phyloP scores from a whole-genome alignment of 2,797 vertebrate species.

The Petrocephalus sullivani region DNA sequence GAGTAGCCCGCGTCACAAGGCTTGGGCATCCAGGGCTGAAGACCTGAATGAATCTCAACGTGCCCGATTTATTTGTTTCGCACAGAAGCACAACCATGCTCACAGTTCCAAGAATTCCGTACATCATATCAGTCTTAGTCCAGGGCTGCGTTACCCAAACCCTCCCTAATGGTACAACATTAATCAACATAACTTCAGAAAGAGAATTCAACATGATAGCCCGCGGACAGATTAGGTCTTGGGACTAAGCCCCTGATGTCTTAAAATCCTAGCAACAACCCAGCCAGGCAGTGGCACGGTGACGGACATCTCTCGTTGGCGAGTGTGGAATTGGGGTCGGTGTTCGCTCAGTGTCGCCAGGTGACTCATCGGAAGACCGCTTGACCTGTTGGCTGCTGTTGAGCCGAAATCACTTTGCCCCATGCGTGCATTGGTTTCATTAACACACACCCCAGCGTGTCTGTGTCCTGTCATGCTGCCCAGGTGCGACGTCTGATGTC shows the following conservation, averaged over 20 bases:
- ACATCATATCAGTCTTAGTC: neutral
- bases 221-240: neutral
- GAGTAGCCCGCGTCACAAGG: neutral
- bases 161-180: neutral
- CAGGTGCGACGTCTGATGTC: neutral
- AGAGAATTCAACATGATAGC: neutral
- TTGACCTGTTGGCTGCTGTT: constrained; percentile 1
- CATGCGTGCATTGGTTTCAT: neutral
- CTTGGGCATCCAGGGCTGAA: neutral
- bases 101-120: neutral
- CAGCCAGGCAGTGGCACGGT: neutral
- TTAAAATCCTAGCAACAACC: neutral
- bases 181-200: neutral
- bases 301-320: neutral
- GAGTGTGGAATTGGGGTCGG: neutral
- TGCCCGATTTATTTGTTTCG: neutral
- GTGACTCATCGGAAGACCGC: neutral
- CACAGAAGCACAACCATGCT: neutral
- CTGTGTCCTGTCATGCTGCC: neutral
- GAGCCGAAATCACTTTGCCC: constrained; percentile 3
- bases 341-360: neutral
- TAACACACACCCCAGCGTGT: neutral
- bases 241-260: neutral
- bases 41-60: neutral
- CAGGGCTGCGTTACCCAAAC: neutral